Evolutionary conservation across 2,113 vertebrate genomes (phyloP), one percentile per base, ranked within the genome.

Genomic region (Lagopus muta): DNA sequence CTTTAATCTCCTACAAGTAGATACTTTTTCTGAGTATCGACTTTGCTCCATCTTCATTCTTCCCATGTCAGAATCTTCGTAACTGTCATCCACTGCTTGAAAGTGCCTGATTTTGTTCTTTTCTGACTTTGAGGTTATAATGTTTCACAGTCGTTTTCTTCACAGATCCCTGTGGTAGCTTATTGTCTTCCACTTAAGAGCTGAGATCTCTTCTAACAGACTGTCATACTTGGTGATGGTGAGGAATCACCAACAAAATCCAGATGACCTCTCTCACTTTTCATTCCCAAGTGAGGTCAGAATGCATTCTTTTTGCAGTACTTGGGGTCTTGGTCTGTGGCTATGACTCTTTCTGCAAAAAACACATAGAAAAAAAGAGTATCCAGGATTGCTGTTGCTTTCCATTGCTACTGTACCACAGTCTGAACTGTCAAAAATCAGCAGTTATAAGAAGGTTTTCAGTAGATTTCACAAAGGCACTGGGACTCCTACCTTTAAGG

Each of bases 61-160:
- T 82, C 93, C 82, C 76, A 62, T 17, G 67, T 67, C 13, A 5
- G 48, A 80, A 86, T 92, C 47, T 70, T 57, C 77, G 72, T 92
- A 93, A 90, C 94, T 92, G 86, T 88, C 50, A 73, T 69, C 75
- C 75, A 84, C 62, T 77, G 45, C 65, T 85, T 78, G 77, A 62
- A 70, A 25, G 85, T 88, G 50, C n/a, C 61, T 55, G 48, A 61
- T 82, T 87, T 34, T 93, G 81, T 62, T 89, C 61, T 28, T 66
- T 66, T 27, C 54, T 70, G 87, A 47, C 62, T 77, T 25, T 87
- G 62, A 87, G 86, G 67, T 91, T 69, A 43, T 88, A 82, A 74
- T 87, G 72, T 83, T 13, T 88, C 43, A 72, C 73, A 78, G 16
- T 47, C 8, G 71, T 83, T 95, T 90, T 88, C 65, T 92, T 85